These are phyloP conservation scores for Megaceryle maxima DNA, from an alignment of 2,113 vertebrate species.

Conservation along the genomic window DNA sequence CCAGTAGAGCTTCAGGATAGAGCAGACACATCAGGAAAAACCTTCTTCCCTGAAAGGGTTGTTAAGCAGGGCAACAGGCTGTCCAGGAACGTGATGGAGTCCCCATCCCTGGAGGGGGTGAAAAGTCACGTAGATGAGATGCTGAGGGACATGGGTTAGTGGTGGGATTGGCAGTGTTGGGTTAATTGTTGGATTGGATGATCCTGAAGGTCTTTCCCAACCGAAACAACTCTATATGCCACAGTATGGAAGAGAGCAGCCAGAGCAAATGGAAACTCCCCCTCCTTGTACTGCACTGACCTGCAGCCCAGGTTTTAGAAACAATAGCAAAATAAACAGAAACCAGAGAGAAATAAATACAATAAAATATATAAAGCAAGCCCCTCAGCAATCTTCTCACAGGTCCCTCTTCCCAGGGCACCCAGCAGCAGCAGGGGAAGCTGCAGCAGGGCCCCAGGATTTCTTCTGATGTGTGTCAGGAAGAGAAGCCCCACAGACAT, in stretches of 20 bases:
- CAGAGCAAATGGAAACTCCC: background rate
- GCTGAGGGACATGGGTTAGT: too few relatives aligned
- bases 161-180: too few relatives aligned
- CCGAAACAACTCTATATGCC: too few relatives aligned
- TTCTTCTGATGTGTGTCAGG: background rate
- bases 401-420: background rate
- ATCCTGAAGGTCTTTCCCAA: too few relatives aligned
- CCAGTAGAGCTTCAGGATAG: background rate
- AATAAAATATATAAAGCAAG: background rate
- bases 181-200: too few relatives aligned
- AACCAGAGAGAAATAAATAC: background rate
- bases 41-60: too few relatives aligned
- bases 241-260: rapidly evolving
- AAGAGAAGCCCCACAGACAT: background rate
- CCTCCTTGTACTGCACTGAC: background rate
- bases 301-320: background rate
- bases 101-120: too few relatives aligned
- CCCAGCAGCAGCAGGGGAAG: background rate
- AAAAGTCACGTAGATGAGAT: too few relatives aligned
- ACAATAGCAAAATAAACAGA: background rate
- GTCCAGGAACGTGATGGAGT: too few relatives aligned
- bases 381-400: background rate
- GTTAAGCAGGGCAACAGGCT: too few relatives aligned
- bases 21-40: background rate
- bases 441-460: background rate